Conservation (phyloP, 2,797 vertebrate genomes). For the Propithecus perrieri region DNA sequence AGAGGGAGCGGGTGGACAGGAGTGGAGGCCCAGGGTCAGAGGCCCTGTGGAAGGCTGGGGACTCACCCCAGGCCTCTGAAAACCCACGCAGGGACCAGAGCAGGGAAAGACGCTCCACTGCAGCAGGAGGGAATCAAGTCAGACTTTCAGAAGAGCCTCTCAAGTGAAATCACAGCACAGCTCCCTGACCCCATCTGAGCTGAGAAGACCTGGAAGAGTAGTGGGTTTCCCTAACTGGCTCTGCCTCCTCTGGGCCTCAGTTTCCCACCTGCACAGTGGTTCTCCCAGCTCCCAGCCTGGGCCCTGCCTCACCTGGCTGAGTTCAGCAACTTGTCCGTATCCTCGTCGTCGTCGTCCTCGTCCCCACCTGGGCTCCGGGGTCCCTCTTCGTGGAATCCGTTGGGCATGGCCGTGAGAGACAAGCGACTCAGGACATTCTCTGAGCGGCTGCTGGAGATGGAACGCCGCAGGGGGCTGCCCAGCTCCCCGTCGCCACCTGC, state of each 20-base stretch:
- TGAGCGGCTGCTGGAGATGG: conserved; percentile 95
- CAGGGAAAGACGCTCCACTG: not conserved
- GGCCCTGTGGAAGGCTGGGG: not conserved
- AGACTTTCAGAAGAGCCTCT: not conserved
- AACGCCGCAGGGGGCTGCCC: conserved; percentile 93
- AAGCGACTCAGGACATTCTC: conserved; percentile 95
- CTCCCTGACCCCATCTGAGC: not conserved
- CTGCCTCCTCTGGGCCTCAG: not conserved
- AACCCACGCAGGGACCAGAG: not conserved
- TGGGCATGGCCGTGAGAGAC: conserved; percentile 91
- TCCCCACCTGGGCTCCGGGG: conserved; percentile 54
- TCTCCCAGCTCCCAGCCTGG: not conserved
- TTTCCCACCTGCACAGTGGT: not conserved
- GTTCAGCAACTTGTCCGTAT: conserved; percentile 89
- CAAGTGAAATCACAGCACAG: not conserved
- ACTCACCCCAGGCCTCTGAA: not conserved
- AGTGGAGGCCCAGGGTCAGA: not conserved
- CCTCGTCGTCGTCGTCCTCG: conserved; percentile 83
- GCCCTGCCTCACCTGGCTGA: conserved; percentile 90
- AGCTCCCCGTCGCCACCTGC: conserved; percentile 85
- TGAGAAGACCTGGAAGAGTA: not conserved
- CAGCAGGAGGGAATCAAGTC: not conserved
- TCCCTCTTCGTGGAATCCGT: conserved; percentile 92
- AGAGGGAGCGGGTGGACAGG: conserved; percentile 33
- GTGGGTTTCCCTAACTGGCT: not conserved